phyloP scores from a whole-genome alignment of 2,113 vertebrate species.

The Uria aalge region DNA sequence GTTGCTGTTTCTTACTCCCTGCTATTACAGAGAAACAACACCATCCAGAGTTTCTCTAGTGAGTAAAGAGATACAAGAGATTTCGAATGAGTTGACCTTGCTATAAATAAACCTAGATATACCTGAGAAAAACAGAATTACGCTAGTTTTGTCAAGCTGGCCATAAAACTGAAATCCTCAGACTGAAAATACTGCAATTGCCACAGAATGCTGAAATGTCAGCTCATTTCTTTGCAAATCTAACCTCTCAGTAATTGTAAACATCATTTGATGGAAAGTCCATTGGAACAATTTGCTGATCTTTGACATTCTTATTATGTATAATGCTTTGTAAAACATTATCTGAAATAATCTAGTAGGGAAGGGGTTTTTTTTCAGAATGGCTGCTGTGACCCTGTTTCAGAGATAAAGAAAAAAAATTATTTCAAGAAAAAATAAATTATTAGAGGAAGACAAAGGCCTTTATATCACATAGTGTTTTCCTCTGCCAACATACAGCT shows the following conservation, averaged over 20 bases:
- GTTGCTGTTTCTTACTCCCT: not conserved
- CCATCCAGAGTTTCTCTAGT: not conserved
- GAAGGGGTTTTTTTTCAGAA: not conserved
- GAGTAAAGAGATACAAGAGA: not conserved
- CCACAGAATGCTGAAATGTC: conserved; percentile 5
- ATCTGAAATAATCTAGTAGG: not conserved
- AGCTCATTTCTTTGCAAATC: conserved; percentile 26
- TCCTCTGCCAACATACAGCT: not conserved
- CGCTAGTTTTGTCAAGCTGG: not conserved
- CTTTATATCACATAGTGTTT: not conserved
- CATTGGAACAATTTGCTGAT: conserved; percentile 13
- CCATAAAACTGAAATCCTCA: conserved; percentile 3
- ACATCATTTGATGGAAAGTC: conserved; percentile 22
- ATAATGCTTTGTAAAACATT: conserved; percentile 2
- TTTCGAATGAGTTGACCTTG: conserved; percentile 20
- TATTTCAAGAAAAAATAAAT: not conserved
- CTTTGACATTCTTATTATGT: conserved; percentile 10
- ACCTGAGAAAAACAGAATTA: conserved; percentile 20
- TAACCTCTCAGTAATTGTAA: conserved; percentile 30
- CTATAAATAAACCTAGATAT: conserved; percentile 4
- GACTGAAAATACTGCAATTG: not conserved
- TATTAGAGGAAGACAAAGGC: not conserved
- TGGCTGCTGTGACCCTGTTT: not conserved
- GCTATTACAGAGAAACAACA: not conserved
- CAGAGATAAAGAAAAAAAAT: not conserved